Percentiles rank a stretch among this genome's conserved stretches.
phyloP scores from a whole-genome alignment of 2,888 invertebrate genomes.

The Hirudinaria manillensis region DNA sequence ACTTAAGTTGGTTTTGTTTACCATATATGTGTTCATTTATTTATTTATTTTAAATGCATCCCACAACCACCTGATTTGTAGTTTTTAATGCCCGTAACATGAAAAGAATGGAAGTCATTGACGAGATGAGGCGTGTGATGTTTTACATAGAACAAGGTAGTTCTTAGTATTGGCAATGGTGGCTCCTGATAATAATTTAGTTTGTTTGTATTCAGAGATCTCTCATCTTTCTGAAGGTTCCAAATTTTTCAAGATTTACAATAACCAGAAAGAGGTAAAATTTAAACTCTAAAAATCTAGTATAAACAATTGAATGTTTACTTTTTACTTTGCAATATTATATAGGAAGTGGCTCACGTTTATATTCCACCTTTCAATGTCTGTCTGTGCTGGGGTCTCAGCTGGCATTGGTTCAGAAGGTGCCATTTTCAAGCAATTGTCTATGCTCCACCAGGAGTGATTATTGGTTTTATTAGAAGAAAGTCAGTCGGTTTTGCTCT shows the following conservation, averaged over 20 bases:
- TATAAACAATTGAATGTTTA: not conserved
- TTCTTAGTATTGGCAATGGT: not conserved
- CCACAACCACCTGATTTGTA: not conserved
- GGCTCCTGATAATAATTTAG: not conserved
- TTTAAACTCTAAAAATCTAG: not conserved
- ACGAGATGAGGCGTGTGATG: constrained; percentile 38
- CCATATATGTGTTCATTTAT: not conserved
- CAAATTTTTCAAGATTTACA: constrained; percentile 25
- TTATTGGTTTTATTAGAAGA: constrained; percentile 39
- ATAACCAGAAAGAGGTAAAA: constrained; percentile 13
- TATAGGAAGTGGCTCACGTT: constrained; percentile 38
- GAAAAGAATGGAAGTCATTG: constrained; percentile 38
- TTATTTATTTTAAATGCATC: not conserved
- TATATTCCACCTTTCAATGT: constrained; percentile 35
- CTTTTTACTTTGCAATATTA: constrained; percentile 7
- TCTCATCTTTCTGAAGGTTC: not conserved
- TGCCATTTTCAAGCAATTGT: constrained; percentile 39
- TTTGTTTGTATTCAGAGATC: constrained; percentile 10
- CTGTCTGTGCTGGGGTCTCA: constrained; percentile 38
- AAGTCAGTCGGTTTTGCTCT: constrained; percentile 30
- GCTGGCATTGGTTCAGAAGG: constrained; percentile 38
- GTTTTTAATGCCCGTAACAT: constrained; percentile 35
- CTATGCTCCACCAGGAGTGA: constrained; percentile 36
- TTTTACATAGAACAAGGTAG: constrained; percentile 39
- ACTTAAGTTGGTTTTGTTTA: constrained; percentile 32